Evolutionary conservation across 2,888 invertebrate species (phyloP), one percentile per base, ranked within the genome.

Genomic region (Drosophila parthenogenetica): DNA sequence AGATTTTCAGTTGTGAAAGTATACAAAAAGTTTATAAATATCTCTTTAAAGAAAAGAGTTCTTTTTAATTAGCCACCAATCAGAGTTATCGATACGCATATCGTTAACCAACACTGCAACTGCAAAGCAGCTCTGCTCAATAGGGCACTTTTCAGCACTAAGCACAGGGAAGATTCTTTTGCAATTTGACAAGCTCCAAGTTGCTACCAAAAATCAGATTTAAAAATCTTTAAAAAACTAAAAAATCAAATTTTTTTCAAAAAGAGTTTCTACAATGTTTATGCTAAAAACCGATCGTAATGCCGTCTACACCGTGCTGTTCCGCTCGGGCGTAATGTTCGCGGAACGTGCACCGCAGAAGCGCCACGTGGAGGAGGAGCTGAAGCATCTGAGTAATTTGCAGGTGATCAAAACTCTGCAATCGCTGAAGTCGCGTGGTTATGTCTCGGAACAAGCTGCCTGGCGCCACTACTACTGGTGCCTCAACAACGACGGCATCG

Each of bases 401-500:
- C 60, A 68, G 49, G 68, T 75, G 2, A 78, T 58, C 59, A 64
- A 45, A 22, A 60, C 68, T 2, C n/a, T 75, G 73, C 45, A 77
- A 11, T 68, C 63, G 4, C 59, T 75, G 5, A 45, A 60, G 45
- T 68, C 63, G 5, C 68, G 57, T 14, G 68, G 78, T 22, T 68
- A 54, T 19, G 74, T 75, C 32, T 32, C 60, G 39, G 67, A 77
- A 51, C 63, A 67, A 35, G 8, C 14, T 5, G 73, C 63, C 39
- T 68, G 75, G 68, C 73, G 68, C 22, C 63, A 75, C 19, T 63
- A 25, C 13, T 77, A 73, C 46, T 75, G 78, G 74, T 54, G 60
- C 10, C 35, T 75, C 32, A 77, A 63, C 49, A 73, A 75, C 53
- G 60, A 60, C 1, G 74, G 74, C 19, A 68, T 77, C 29, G 68